These are phyloP conservation scores for Hyalella azteca DNA, from an alignment of 2,888 invertebrate species.

Conservation along the genomic window DNA sequence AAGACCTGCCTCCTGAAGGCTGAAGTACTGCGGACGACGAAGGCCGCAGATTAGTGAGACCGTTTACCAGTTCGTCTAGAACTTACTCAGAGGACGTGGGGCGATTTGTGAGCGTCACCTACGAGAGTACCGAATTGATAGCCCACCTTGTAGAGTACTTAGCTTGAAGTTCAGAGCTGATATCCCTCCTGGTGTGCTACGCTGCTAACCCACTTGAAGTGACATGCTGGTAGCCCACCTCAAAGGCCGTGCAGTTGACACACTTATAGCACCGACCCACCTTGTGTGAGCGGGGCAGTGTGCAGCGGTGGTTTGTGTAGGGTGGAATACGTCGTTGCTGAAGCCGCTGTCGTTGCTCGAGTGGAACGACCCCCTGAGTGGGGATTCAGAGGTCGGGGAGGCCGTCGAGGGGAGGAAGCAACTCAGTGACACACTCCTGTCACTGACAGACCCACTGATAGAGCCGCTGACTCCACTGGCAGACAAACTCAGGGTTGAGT, in stretches of 20 bases:
- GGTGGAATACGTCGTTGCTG: constrained; percentile 72
- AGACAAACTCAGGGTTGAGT: background rate
- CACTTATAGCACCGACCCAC: background rate
- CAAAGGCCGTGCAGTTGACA: background rate
- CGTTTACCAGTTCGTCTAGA: no score
- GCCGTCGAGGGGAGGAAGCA: background rate
- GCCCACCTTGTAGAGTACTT: no score
- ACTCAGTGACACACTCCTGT: constrained; percentile 8
- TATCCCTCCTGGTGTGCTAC: no score
- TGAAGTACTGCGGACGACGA: no score
- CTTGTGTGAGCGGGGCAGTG: background rate
- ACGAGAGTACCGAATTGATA: no score
- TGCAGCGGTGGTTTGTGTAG: constrained; percentile 8
- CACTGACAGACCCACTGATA: background rate
- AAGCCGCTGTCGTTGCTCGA: constrained; percentile 72
- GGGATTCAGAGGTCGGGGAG: background rate
- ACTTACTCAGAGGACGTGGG: no score
- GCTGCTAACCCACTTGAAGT: background rate
- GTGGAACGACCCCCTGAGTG: constrained; percentile 38
- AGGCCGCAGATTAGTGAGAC: no score
- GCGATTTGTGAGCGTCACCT: no score
- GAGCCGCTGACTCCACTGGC: background rate
- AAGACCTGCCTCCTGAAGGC: no score
- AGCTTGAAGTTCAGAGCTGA: no score
- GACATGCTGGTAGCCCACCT: background rate